Evolutionary conservation across 2,888 invertebrate species (phyloP).

Genomic region (Amblyjoppa proteus): DNA sequence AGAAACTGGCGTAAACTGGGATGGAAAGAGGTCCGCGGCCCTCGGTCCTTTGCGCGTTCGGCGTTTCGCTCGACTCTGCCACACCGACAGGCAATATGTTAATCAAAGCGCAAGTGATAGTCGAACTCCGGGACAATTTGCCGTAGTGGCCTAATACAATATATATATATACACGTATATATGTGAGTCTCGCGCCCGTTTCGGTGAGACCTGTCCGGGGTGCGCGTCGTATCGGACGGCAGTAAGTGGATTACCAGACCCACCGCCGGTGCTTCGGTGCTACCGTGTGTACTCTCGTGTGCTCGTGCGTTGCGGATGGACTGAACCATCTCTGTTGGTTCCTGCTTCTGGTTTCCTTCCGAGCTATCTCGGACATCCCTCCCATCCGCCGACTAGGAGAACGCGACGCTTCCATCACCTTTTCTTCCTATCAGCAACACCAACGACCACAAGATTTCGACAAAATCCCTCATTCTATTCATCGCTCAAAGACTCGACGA

Average conservation of each 20-base stretch:
- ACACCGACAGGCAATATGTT: conserved; percentile 75
- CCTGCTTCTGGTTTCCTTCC: conserved; percentile 26
- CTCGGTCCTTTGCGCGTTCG: conserved; percentile 53
- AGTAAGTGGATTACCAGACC: conserved; percentile 77
- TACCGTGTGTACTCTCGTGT: conserved; percentile 29
- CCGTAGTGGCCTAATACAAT: conserved; percentile 73
- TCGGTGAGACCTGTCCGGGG: conserved; percentile 58
- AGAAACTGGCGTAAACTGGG: conserved; percentile 35
- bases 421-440: conserved; percentile 31
- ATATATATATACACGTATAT: conserved; percentile 69
- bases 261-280: conserved; percentile 8
- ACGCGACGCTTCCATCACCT: conserved; percentile 10
- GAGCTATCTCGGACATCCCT: not conserved
- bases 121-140: conserved; percentile 73
- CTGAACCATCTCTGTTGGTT: not conserved
- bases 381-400: not conserved
- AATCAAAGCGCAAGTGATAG: conserved; percentile 78
- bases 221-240: conserved; percentile 63
- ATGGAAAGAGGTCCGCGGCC: conserved; percentile 27
- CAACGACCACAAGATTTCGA: conserved; percentile 6
- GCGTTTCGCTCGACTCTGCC: conserved; percentile 44
- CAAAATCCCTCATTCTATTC: conserved; percentile 25
- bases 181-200: conserved; percentile 64
- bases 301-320: conserved; percentile 35
- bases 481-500: conserved; percentile 1